A percentile compares a stretch with the other conserved stretches of the same genome.
These are phyloP conservation scores for Carterocephalus palaemon DNA, from an alignment of 2,888 invertebrate species.

Conservation along the genomic window DNA sequence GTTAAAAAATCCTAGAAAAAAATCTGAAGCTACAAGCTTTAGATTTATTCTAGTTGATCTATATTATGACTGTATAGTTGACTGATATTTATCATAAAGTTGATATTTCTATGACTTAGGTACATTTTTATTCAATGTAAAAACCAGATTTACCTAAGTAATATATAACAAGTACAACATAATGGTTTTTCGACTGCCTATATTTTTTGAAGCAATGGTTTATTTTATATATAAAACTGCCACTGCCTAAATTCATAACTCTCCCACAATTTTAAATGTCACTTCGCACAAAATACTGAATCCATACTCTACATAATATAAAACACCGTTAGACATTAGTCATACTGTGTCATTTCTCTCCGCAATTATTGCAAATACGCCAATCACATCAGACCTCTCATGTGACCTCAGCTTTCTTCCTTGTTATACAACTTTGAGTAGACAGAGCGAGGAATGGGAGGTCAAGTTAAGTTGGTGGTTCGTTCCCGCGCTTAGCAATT, in stretches of 20 bases:
- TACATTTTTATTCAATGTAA: no score
- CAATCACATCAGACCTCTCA: conserved; percentile 39
- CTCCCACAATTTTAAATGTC: background rate
- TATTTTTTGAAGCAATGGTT: no score
- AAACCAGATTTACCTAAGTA: no score
- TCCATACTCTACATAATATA: conserved; percentile 11
- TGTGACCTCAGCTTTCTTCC: conserved; percentile 25
- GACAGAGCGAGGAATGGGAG: conserved; percentile 28
- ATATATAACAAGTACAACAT: no score
- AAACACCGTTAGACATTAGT: conserved; percentile 61
- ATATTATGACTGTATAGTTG: no score
- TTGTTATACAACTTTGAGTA: conserved; percentile 14
- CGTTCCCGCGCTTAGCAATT: conserved; percentile 44
- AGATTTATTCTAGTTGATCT: no score
- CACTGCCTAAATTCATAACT: background rate
- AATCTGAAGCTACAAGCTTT: no score
- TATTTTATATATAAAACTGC: no score
- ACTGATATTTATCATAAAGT: no score
- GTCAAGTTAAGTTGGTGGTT: conserved; percentile 41
- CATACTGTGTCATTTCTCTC: conserved; percentile 54
- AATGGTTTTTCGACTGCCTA: no score
- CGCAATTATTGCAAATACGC: conserved; percentile 55
- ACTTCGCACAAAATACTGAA: conserved; percentile 5
- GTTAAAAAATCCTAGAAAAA: no score
- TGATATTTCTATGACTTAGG: no score